Conservation (phyloP, 1,140 invertebrate genomes). For the Diprion similis region DNA sequence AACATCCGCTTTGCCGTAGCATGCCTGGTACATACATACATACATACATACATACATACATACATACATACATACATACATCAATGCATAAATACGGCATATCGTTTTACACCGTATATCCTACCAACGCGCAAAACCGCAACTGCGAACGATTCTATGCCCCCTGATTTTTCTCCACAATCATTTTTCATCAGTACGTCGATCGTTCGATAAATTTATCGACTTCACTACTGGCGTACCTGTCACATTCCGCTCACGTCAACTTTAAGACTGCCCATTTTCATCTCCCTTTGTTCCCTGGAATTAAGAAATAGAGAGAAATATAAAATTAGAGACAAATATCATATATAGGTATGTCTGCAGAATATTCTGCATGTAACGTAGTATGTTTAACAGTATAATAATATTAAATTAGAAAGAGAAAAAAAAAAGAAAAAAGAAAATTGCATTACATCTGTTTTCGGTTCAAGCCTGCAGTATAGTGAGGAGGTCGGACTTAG, state of each 20-base stretch:
- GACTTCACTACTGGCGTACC: neutral
- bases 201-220: neutral
- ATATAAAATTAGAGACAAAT: too few relatives aligned
- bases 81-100: neutral
- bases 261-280: constrained; percentile 73
- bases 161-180: neutral
- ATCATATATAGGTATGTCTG: too few relatives aligned
- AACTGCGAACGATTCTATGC: neutral
- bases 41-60: neutral
- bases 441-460: too few relatives aligned
- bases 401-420: too few relatives aligned
- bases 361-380: too few relatives aligned
- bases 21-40: too few relatives aligned
- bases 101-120: neutral
- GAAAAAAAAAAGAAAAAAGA: too few relatives aligned
- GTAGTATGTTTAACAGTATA: too few relatives aligned
- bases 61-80: too few relatives aligned
- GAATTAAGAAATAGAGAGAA: constrained; percentile 39
- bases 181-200: constrained; percentile 14
- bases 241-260: constrained; percentile 58
- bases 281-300: constrained; percentile 75
- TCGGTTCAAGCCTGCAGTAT: neutral
- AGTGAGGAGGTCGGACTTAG: neutral
- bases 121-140: neutral
- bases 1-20: too few relatives aligned